Conservation (phyloP, 2,797 vertebrate species). For the Peromyscus attwateri region DNA sequence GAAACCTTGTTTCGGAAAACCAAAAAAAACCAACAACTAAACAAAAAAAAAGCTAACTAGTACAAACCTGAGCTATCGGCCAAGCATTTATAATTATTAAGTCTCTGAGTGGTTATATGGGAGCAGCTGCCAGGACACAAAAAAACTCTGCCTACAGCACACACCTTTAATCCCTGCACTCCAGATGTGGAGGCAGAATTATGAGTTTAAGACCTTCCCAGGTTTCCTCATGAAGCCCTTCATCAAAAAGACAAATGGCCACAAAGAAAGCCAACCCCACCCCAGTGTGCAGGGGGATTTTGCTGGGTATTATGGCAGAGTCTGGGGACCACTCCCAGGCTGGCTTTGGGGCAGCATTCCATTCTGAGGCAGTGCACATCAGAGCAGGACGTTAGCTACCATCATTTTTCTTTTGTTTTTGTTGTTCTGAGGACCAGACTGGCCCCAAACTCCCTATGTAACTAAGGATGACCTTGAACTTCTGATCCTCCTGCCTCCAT, state of each 20-base stretch:
- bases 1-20: too few species aligned
- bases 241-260: background rate
- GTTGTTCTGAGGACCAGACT: background rate
- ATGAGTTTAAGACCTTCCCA: background rate
- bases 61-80: too few species aligned
- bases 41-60: too few species aligned
- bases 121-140: too few species aligned
- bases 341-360: background rate
- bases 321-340: background rate
- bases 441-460: background rate
- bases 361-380: background rate
- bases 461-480: background rate
- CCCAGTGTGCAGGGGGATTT: background rate
- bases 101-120: too few species aligned
- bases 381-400: background rate
- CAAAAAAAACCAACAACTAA: too few species aligned
- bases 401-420: background rate
- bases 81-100: too few species aligned
- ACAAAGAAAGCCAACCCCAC: background rate
- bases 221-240: background rate
- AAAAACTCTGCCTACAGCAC: too few species aligned
- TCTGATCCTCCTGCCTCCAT: background rate
- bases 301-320: background rate
- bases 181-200: background rate
- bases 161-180: background rate